These are phyloP conservation scores for Camponotus vicinus DNA, from an alignment of 1,140 invertebrate species.

Conservation along the genomic window DNA sequence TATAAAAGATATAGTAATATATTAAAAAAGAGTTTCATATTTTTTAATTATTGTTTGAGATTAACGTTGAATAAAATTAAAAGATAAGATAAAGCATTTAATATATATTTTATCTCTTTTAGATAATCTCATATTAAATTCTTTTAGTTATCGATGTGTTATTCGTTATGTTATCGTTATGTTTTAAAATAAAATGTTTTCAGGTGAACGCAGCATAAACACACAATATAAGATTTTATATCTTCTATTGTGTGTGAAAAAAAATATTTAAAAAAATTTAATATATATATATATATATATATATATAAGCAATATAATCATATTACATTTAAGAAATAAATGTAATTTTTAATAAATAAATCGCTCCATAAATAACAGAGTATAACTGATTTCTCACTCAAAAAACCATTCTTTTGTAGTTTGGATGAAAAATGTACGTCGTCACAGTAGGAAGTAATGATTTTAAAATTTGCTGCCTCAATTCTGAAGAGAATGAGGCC, in stretches of 20 bases:
- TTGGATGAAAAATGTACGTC: too few relatives aligned
- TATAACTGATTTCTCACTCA: neutral
- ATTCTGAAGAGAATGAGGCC: neutral
- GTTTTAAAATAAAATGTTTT: neutral
- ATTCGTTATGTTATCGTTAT: neutral
- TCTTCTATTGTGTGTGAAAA: neutral
- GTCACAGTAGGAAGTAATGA: too few relatives aligned
- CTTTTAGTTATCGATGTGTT: neutral
- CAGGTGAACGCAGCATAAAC: neutral
- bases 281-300: too few relatives aligned
- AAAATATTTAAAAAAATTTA: neutral
- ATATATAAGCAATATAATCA: too few relatives aligned
- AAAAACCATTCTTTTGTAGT: neutral
- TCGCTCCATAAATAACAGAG: neutral
- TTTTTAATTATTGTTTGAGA: neutral
- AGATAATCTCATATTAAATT: neutral
- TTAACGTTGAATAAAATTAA: neutral
- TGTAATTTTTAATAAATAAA: neutral
- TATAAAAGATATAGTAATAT: neutral
- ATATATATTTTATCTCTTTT: neutral
- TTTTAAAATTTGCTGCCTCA: neutral
- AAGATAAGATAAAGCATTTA: slow-evolving; percentile 9
- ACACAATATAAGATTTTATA: neutral
- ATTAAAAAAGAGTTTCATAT: neutral
- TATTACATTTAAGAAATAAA: neutral